Base-by-base conservation (phyloP, 2,113 vertebrate species). In the Bucco capensis region DNA sequence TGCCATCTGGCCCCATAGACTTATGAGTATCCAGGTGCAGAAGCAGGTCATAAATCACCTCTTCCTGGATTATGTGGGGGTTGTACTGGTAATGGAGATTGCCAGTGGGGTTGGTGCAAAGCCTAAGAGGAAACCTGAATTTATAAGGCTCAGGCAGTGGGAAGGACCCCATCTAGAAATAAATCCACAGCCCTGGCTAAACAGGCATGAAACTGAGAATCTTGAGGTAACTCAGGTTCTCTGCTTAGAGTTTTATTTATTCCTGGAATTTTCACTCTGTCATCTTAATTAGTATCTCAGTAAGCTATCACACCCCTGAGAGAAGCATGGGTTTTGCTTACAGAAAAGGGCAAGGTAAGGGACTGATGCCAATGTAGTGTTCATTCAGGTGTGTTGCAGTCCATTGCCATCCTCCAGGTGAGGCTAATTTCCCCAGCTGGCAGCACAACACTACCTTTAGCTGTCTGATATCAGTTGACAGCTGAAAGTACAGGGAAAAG, bases 391-490 rank as follows among this genome's bases (percentile, higher is more conserved):
- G 10, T 6, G 0, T 16, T 47, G 33, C 50, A 35, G 58, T n/a
- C 33, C 19, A n/a, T 60, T 42, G 46, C 30, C 0, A 0, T 47
- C 19, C 40, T 72, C 47, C 47, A 42, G 37, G 8, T 1, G 1
- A 72, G 47, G 40, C 25, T 16, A 12, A 27, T 71, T 71, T 72
- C n/a, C 44, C 24, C 70, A 64, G 9, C 35, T 73, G 50, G 27
- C 51, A 65, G 19, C 24, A 65, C 17, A 57, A 12, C 12, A 8
- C 33, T 38, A 4, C 57, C 75, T 74, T 13, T 9, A 38, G 14
- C 30, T 71, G 27, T n/a, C 47, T 50, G 35, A 14, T 37, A 35
- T 8, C 7, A 3, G 31, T 27, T 60, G 23, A 33, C 56, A 73
- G 54, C 50, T 54, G 25, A 66, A 82, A 51, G 30, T 0, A 25